Conservation (phyloP, 2,797 vertebrate genomes). For the Pipistrellus pipistrellus region DNA sequence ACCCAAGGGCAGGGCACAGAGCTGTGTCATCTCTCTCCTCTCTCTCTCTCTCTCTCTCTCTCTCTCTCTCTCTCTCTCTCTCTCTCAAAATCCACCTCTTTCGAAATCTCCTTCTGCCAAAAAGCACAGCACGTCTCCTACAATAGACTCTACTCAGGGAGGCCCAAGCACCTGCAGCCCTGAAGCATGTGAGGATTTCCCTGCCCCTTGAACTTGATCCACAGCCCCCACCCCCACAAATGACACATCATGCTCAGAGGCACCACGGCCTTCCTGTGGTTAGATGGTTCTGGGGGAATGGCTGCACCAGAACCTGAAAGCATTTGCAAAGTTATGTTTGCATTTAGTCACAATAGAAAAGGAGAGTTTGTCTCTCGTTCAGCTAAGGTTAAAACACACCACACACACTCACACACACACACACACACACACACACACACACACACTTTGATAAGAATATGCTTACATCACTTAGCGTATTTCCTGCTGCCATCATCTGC, state of each 20-base stretch:
- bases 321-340: not conserved
- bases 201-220: not conserved
- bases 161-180: not conserved
- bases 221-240: not conserved
- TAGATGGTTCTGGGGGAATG: not conserved
- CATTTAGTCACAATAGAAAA: not conserved
- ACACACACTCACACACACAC: not conserved
- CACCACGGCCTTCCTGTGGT: not conserved
- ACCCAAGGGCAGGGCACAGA: not conserved
- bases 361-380: not conserved
- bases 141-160: not conserved
- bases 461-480: constrained; percentile 96
- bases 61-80: too few species aligned
- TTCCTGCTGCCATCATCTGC: constrained; percentile 94
- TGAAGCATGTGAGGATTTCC: not conserved
- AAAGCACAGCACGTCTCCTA: not conserved
- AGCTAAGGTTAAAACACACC: not conserved
- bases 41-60: not conserved
- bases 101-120: not conserved
- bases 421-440: not conserved
- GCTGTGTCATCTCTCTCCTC: not conserved
- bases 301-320: not conserved
- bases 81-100: not conserved
- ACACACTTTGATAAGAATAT: constrained; percentile 44
- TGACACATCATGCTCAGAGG: not conserved